phyloP scores from a whole-genome alignment of 2,888 invertebrate genomes.

The Patella depressa region DNA sequence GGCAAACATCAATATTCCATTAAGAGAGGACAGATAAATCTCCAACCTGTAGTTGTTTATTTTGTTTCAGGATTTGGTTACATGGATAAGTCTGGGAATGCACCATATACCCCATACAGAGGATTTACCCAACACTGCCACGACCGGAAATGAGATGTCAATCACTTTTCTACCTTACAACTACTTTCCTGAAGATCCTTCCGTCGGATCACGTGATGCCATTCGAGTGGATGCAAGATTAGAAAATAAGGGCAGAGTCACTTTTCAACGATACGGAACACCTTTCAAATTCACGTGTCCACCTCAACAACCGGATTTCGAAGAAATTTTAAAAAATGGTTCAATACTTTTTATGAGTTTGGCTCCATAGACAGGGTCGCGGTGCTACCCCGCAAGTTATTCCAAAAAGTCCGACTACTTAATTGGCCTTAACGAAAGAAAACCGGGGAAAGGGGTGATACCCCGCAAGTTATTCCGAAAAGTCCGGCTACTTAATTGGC shows the following conservation, averaged over 20 bases:
- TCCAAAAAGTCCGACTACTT: too few relatives aligned
- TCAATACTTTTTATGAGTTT: background rate
- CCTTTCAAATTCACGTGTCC: slow-evolving; percentile 22
- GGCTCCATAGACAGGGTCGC: too few relatives aligned
- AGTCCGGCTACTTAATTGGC: too few relatives aligned
- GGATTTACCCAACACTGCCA: slow-evolving; percentile 53
- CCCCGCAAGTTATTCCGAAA: too few relatives aligned
- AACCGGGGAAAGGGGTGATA: too few relatives aligned
- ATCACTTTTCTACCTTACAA: slow-evolving; percentile 54
- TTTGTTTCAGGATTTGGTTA: slow-evolving; percentile 50
- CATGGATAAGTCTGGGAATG: slow-evolving; percentile 54
- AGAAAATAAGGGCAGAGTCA: background rate
- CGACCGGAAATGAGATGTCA: slow-evolving; percentile 42
- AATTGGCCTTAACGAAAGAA: too few relatives aligned
- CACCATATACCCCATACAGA: slow-evolving; percentile 55
- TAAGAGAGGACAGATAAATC: too few relatives aligned
- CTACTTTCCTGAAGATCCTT: slow-evolving; percentile 50
- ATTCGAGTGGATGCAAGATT: slow-evolving; percentile 25
- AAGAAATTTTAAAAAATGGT: background rate
- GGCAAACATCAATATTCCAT: too few relatives aligned
- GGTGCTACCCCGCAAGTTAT: too few relatives aligned
- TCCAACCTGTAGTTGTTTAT: too few relatives aligned
- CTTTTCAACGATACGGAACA: slow-evolving; percentile 21
- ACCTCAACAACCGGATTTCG: slow-evolving; percentile 13
- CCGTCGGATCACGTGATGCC: slow-evolving; percentile 42